These are phyloP conservation scores for Pseudoips prasinana DNA, from an alignment of 2,888 invertebrate species.

Conservation along the genomic window DNA sequence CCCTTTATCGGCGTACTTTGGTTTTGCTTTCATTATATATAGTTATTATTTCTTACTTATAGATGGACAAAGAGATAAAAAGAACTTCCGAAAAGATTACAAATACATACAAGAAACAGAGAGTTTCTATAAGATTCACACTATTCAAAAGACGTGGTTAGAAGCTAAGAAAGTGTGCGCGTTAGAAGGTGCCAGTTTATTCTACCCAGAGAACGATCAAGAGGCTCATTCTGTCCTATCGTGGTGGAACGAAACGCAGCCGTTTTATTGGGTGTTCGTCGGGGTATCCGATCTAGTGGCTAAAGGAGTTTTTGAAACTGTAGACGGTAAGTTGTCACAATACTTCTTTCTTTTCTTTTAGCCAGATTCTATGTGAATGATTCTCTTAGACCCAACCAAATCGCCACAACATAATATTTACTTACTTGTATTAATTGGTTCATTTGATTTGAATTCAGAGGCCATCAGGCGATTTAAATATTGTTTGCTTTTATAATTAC, in stretches of 20 bases:
- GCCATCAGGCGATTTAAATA: no score
- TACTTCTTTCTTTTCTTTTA: no score
- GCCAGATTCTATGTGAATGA: no score
- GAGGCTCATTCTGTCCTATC: conserved; percentile 44
- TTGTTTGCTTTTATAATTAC: no score
- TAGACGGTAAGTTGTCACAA: conserved; percentile 41
- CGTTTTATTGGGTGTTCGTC: conserved; percentile 33
- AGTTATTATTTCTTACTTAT: conserved; percentile 8
- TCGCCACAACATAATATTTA: no score
- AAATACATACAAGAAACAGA: conserved; percentile 41
- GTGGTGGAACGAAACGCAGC: conserved; percentile 40
- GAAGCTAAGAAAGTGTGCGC: conserved; percentile 52
- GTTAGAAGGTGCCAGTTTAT: conserved; percentile 53
- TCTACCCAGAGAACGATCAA: conserved; percentile 48
- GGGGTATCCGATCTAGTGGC: conserved; percentile 50
- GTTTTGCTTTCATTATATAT: no score
- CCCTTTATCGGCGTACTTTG: no score
- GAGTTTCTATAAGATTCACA: conserved; percentile 64
- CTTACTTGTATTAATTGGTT: no score
- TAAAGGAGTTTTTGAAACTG: conserved; percentile 52
- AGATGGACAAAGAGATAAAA: conserved; percentile 50
- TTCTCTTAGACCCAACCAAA: no score
- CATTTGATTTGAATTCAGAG: no score
- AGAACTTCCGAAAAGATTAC: conserved; percentile 62
- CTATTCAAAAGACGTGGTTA: conserved; percentile 46